Conservation (phyloP, 2,113 vertebrate genomes). For the Fukomys damarensis region DNA sequence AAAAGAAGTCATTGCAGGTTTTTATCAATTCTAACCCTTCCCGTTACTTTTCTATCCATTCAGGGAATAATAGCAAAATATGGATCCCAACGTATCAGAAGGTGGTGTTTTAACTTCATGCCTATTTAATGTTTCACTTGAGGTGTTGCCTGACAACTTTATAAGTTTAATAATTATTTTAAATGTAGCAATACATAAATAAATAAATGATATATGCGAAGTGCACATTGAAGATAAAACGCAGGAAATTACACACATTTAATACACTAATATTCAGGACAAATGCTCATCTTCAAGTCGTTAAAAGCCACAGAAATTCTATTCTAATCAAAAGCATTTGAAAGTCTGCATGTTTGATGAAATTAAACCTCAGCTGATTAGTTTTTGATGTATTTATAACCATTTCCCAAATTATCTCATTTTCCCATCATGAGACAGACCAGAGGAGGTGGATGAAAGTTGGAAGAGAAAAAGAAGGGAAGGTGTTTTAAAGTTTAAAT, state of each 20-base stretch:
- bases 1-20: not conserved
- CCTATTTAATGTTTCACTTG: slow-evolving; percentile 18
- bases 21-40: not conserved
- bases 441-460: not conserved
- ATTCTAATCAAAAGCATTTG: slow-evolving; percentile 1
- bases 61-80: not conserved
- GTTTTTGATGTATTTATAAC: not conserved
- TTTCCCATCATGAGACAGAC: not conserved
- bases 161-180: not conserved
- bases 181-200: not conserved
- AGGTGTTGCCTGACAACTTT: not conserved
- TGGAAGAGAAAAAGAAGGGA: not conserved
- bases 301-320: not conserved
- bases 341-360: not conserved
- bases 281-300: not conserved
- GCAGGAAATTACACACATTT: not conserved
- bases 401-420: not conserved
- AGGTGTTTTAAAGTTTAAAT: slow-evolving; percentile 23
- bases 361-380: not conserved
- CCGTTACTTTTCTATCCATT: not conserved
- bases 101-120: not conserved
- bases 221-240: not conserved
- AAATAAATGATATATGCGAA: not conserved
- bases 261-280: not conserved
- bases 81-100: not conserved